Evolutionary conservation across 30 jellyfish, hydroid and myxozoan species (phyloP).

Genomic region (Turritopsis rubra): DNA sequence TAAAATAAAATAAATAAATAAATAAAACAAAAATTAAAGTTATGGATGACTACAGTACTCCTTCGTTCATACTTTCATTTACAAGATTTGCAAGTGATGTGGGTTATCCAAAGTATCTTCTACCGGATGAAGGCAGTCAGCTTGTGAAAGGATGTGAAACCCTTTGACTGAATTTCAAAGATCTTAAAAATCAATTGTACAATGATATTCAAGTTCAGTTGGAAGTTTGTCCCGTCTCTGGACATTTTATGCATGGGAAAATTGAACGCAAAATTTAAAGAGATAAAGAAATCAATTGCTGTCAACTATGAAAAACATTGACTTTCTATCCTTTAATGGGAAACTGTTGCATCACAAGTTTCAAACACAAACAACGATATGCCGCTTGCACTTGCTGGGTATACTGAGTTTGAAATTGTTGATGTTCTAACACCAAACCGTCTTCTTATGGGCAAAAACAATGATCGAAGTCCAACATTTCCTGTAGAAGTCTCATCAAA

Average conservation of each 20-base stretch:
- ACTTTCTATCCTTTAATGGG: background rate
- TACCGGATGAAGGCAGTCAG: background rate
- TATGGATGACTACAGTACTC: constrained; percentile 7
- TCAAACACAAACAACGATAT: background rate
- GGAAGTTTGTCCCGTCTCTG: background rate
- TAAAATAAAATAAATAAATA: no score
- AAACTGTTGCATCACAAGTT: background rate
- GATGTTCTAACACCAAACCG: constrained; percentile 13
- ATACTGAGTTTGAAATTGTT: background rate
- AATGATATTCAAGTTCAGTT: background rate
- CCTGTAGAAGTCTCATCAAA: background rate
- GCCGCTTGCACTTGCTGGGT: background rate
- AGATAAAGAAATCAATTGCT: background rate
- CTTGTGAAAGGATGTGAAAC: background rate
- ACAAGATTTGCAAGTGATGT: background rate
- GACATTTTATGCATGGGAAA: background rate
- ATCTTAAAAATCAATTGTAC: background rate
- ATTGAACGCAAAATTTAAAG: no score
- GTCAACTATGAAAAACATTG: background rate
- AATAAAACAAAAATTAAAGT: background rate
- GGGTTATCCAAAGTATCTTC: constrained; percentile 11
- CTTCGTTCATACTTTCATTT: background rate
- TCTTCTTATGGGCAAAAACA: background rate
- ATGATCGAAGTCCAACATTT: background rate
- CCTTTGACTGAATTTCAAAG: no score